A percentile compares a stretch with the other conserved stretches of the same genome.
phyloP scores from a whole-genome alignment of 2,888 invertebrate genomes.

The Ophion slaviceki region DNA sequence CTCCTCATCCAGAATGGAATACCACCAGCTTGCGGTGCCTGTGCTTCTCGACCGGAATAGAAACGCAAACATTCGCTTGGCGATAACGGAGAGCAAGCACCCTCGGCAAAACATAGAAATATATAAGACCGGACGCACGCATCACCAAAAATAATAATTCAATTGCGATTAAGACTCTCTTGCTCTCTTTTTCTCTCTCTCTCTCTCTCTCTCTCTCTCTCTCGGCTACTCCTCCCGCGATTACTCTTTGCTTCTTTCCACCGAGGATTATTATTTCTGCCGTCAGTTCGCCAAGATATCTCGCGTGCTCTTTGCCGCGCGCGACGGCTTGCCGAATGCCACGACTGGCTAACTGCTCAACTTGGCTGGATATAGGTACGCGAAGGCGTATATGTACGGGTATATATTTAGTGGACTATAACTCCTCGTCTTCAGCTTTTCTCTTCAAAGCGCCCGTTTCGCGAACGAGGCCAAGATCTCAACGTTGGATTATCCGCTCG shows the following conservation, averaged over 20 bases:
- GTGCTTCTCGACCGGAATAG: constrained; percentile 58
- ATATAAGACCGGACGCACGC: constrained; percentile 68
- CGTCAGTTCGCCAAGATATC: constrained; percentile 59
- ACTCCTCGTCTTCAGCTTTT: constrained; percentile 12
- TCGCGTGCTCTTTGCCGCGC: constrained; percentile 34
- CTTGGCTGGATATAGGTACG: constrained; percentile 1
- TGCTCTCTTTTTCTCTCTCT: constrained; percentile 20
- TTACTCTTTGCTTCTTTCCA: constrained; percentile 46
- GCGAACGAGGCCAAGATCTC: constrained; percentile 46
- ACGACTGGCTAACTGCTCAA: constrained; percentile 46
- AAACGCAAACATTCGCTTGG: constrained; percentile 51
- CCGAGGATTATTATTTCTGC: constrained; percentile 75
- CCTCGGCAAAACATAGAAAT: constrained; percentile 68
- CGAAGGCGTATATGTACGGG: not conserved
- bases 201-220: constrained; percentile 19
- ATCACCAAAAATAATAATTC: constrained; percentile 77
- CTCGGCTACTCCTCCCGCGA: constrained; percentile 16
- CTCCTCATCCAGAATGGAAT: constrained; percentile 32
- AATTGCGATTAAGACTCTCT: constrained; percentile 74
- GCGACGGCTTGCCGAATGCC: constrained; percentile 39
- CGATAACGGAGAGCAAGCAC: constrained; percentile 37
- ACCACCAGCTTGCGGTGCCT: constrained; percentile 38
- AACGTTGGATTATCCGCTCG: constrained; percentile 78
- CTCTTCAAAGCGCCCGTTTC: constrained; percentile 70
- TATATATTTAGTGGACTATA: constrained; percentile 20